Conservation (phyloP, 1,140 invertebrate species). For the Macrocentrus cingulum region DNA sequence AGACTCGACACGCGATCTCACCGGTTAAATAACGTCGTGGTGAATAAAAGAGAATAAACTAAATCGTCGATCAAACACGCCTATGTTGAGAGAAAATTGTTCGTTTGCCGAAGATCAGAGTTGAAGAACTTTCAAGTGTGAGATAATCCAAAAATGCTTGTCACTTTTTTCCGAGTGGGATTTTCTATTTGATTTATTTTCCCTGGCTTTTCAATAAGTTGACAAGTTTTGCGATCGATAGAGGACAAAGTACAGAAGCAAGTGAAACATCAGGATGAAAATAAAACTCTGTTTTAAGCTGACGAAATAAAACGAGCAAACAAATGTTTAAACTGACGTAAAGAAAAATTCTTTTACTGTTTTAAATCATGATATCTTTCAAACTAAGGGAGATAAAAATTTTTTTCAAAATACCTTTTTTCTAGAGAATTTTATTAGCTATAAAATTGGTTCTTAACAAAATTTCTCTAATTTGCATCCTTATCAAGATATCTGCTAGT, state of each 20-base stretch:
- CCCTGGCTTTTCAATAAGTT: background rate
- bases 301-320: background rate
- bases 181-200: background rate
- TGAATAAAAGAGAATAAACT: background rate
- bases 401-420: too few relatives aligned
- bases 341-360: too few relatives aligned
- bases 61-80: background rate
- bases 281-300: background rate
- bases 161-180: background rate
- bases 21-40: slow-evolving; percentile 4
- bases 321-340: too few relatives aligned
- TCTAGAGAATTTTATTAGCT: too few relatives aligned
- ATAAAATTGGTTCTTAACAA: too few relatives aligned
- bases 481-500: too few relatives aligned
- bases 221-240: background rate
- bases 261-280: background rate
- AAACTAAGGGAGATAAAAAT: too few relatives aligned
- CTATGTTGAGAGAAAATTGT: too few relatives aligned
- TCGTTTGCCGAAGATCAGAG: background rate
- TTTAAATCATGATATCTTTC: too few relatives aligned
- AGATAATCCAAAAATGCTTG: background rate
- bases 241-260: background rate
- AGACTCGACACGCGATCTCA: slow-evolving; percentile 14
- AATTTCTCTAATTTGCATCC: too few relatives aligned
- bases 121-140: background rate